These are phyloP conservation scores for Acanthurus leucopareius DNA, from an alignment of 2,797 vertebrate genomes.

Conservation along the genomic window DNA sequence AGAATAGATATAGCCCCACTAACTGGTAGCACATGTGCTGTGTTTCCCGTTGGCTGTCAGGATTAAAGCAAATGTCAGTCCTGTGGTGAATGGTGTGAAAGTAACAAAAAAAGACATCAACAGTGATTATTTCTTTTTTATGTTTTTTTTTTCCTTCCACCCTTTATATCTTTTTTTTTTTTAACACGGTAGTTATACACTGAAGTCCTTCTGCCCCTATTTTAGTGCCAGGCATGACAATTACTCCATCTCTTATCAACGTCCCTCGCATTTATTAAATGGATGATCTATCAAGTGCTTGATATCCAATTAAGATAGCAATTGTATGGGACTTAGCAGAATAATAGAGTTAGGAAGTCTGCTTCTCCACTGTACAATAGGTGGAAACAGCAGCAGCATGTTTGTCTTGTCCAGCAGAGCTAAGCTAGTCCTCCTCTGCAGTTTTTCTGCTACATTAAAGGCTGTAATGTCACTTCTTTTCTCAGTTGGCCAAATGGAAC, in stretches of 20 bases:
- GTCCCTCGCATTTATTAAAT: conserved; percentile 65
- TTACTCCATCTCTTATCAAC: conserved; percentile 62
- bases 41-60: conserved; percentile 33
- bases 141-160: conserved; percentile 6
- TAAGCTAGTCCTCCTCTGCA: conserved; percentile 19
- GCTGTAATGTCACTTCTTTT: conserved; percentile 10
- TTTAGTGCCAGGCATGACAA: conserved; percentile 45
- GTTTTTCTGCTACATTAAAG: neutral
- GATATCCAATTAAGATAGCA: conserved; percentile 73
- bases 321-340: conserved; percentile 45
- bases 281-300: conserved; percentile 61
- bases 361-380: conserved; percentile 28
- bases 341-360: conserved; percentile 48
- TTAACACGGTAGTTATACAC: neutral
- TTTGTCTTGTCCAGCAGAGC: conserved; percentile 30
- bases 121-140: conserved; percentile 3
- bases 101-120: neutral
- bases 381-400: conserved; percentile 33
- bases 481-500: conserved; percentile 41
- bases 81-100: conserved; percentile 11
- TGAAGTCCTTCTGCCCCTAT: conserved; percentile 29
- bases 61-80: conserved; percentile 34
- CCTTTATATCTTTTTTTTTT: conserved; percentile 25
- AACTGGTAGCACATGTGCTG: conserved; percentile 39
- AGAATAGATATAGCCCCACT: conserved; percentile 52